These are phyloP conservation scores for Lanistes nyassanus DNA, from an alignment of 1,140 invertebrate genomes.

Conservation along the genomic window DNA sequence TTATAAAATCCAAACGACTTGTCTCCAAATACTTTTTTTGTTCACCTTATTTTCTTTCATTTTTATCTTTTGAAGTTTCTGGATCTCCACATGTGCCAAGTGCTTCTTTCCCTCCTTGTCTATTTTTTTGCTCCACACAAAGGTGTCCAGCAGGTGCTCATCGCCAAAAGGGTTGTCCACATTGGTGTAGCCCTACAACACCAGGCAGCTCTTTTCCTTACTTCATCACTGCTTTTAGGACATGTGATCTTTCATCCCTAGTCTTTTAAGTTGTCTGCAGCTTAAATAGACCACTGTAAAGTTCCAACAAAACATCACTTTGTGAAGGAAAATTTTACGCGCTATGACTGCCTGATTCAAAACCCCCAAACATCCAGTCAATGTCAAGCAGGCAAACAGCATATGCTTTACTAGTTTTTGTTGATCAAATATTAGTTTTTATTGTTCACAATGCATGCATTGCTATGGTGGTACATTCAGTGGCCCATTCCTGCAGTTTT, in stretches of 20 bases:
- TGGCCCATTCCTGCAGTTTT: too few species aligned
- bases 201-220: not conserved
- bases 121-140: slow-evolving; percentile 97
- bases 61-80: slow-evolving; percentile 85
- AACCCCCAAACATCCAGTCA: too few species aligned
- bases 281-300: not conserved
- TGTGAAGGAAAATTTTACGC: too few species aligned
- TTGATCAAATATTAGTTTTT: too few species aligned
- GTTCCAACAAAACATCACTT: not conserved
- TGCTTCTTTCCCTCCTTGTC: slow-evolving; percentile 91
- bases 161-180: slow-evolving; percentile 99
- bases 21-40: slow-evolving; percentile 20
- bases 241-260: too few species aligned
- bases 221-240: too few species aligned
- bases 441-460: too few species aligned
- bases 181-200: slow-evolving; percentile 87
- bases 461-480: too few species aligned
- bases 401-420: too few species aligned
- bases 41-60: slow-evolving; percentile 86
- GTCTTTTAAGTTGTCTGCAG: not conserved
- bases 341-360: too few species aligned
- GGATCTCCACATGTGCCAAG: slow-evolving; percentile 84
- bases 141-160: slow-evolving; percentile 89
- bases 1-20: too few species aligned
- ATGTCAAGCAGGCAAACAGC: too few species aligned